Percentiles rank a stretch among this genome's conserved stretches.
These are phyloP conservation scores for Nematostella vectensis DNA, from an alignment of 92 coral and sea anemone genomes.

Conservation along the genomic window DNA sequence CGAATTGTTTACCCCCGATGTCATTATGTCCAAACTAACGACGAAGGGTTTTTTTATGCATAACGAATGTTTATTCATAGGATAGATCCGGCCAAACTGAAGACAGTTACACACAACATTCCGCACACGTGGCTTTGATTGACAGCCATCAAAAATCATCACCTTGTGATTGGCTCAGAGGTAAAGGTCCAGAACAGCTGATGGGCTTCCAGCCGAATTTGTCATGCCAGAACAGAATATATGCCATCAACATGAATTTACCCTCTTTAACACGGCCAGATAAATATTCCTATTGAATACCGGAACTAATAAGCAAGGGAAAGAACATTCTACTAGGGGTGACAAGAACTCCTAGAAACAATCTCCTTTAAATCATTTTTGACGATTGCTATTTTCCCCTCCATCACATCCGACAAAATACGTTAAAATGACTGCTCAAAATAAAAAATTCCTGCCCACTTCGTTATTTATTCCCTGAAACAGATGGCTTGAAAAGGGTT, in stretches of 20 bases:
- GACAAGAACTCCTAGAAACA: constrained; percentile 32
- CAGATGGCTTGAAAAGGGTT: no score
- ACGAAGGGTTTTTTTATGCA: constrained; percentile 67
- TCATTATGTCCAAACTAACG: constrained; percentile 33
- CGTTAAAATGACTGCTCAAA: no score
- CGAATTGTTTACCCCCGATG: constrained; percentile 25
- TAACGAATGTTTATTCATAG: constrained; percentile 59
- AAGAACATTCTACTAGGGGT: constrained; percentile 41
- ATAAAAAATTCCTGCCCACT: no score
- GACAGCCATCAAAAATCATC: constrained; percentile 65
- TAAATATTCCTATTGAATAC: constrained; percentile 44
- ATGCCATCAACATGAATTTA: no score
- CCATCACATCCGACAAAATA: no score
- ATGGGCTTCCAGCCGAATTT: constrained; percentile 55
- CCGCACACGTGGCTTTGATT: constrained; percentile 91
- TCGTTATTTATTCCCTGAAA: no score
- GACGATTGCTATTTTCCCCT: constrained; percentile 40
- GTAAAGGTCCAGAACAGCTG: constrained; percentile 39
- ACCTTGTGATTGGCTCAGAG: constrained; percentile 60
- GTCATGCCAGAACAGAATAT: constrained; percentile 80
- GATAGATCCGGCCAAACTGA: no score
- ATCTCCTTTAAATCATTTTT: constrained; percentile 33
- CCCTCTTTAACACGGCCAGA: no score
- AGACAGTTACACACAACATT: no score
- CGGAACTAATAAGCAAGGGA: constrained; percentile 54